Conservation (phyloP, 2,888 invertebrate genomes). For the Eristalis tenax region DNA sequence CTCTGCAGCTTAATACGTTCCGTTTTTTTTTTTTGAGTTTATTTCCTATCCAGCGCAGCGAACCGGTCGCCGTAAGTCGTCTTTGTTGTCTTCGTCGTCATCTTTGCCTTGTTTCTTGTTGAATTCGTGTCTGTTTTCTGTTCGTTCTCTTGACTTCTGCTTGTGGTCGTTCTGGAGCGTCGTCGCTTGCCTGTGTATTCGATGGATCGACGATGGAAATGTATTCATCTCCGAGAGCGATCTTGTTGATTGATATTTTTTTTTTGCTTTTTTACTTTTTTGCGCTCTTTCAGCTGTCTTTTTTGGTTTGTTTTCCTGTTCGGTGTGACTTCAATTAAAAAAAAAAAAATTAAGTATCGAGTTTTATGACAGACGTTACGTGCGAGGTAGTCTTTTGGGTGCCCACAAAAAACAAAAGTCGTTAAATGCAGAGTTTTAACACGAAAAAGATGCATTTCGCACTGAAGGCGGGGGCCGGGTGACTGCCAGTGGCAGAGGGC, state of each 20-base stretch:
- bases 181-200: background rate
- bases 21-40: conserved; percentile 38
- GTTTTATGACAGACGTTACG: conserved; percentile 2
- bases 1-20: background rate
- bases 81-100: background rate
- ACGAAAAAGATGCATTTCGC: conserved; percentile 8
- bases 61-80: conserved; percentile 58
- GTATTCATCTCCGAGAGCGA: background rate
- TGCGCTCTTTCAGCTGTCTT: conserved; percentile 15
- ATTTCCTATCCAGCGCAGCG: conserved; percentile 52
- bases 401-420: background rate
- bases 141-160: background rate
- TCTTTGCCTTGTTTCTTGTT: conserved; percentile 22
- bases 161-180: background rate
- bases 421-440: background rate
- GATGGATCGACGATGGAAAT: background rate
- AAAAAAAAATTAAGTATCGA: conserved; percentile 21
- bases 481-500: background rate
- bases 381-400: conserved; percentile 2
- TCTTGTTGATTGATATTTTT: conserved; percentile 28
- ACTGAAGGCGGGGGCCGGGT: background rate
- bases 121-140: background rate
- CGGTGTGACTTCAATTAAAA: conserved; percentile 3
- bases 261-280: background rate
- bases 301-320: conserved; percentile 11